These are phyloP conservation scores for Pteronotus mesoamericanus DNA, from an alignment of 2,797 vertebrate genomes.

Conservation along the genomic window DNA sequence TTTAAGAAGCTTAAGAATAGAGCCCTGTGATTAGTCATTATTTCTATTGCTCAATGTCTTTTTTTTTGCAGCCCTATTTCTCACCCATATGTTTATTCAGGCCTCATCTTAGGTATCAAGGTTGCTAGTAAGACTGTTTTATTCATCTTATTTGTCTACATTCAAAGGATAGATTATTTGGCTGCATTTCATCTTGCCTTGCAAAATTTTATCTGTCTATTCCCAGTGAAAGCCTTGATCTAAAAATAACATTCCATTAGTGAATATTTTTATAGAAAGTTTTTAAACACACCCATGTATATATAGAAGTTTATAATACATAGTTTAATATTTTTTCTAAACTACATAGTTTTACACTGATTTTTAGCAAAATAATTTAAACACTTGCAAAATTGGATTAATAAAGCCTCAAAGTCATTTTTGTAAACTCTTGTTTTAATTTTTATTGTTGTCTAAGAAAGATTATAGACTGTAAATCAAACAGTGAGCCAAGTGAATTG, in stretches of 20 bases:
- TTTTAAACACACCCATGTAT: not conserved
- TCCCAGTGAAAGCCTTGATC: not conserved
- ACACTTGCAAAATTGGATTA: not conserved
- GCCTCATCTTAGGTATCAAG: not conserved
- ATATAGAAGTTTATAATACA: not conserved
- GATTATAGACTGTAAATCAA: conserved; percentile 10
- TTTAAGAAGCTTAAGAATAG: not conserved
- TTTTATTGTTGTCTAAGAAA: not conserved
- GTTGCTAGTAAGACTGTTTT: not conserved
- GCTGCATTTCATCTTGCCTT: not conserved
- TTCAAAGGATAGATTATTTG: not conserved
- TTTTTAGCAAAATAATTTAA: conserved; percentile 15
- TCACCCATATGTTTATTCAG: not conserved
- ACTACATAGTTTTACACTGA: not conserved
- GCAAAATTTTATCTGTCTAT: not conserved
- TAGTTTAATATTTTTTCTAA: not conserved
- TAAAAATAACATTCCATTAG: conserved; percentile 31
- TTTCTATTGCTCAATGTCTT: not conserved
- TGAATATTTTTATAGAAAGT: not conserved
- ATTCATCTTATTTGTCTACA: not conserved
- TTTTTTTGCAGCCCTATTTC: not conserved
- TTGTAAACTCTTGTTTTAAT: not conserved
- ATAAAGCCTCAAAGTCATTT: not conserved
- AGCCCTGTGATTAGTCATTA: not conserved
- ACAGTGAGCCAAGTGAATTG: conserved; percentile 10